Conservation (phyloP, 2,888 invertebrate species). For the Petrolisthes cinctipes region DNA sequence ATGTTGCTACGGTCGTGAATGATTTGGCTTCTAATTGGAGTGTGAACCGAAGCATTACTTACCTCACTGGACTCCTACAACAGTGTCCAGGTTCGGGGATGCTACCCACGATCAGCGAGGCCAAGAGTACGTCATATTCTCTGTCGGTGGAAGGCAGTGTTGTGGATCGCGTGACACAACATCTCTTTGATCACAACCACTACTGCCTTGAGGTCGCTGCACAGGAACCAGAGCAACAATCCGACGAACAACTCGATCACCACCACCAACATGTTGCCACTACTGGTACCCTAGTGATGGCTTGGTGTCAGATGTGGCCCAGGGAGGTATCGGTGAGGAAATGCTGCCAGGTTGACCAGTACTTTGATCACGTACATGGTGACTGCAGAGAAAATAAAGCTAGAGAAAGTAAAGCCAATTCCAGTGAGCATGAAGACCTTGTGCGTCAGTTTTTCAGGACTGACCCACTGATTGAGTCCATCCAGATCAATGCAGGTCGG, state of each 20-base stretch:
- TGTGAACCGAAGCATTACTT: background rate
- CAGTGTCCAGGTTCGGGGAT: conserved; percentile 42
- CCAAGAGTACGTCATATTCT: conserved; percentile 10
- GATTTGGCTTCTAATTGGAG: too few relatives aligned
- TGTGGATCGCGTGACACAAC: conserved; percentile 11
- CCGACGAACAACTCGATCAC: background rate
- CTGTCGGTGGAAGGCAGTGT: conserved; percentile 27
- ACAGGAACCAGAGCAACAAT: background rate
- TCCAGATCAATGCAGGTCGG: conserved; percentile 30
- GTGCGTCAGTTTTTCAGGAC: conserved; percentile 40
- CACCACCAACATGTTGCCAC: too few relatives aligned
- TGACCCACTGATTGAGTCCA: conserved; percentile 18
- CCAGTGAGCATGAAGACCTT: conserved; percentile 31
- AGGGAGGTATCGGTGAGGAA: conserved; percentile 31
- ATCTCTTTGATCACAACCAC: conserved; percentile 46
- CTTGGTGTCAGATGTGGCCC: conserved; percentile 25
- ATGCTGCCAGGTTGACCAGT: conserved; percentile 48
- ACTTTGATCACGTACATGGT: conserved; percentile 27
- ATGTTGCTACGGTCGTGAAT: too few relatives aligned
- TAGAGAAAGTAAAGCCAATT: conserved; percentile 13
- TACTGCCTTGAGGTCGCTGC: conserved; percentile 46
- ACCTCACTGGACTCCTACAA: conserved; percentile 29
- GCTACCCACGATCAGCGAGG: conserved; percentile 36
- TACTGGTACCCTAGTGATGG: conserved; percentile 20
- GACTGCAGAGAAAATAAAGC: background rate